Percentiles rank a stretch among this genome's conserved stretches.
phyloP scores from a whole-genome alignment of 2,113 vertebrate species.

The Cyanoramphus novaezelandiae region DNA sequence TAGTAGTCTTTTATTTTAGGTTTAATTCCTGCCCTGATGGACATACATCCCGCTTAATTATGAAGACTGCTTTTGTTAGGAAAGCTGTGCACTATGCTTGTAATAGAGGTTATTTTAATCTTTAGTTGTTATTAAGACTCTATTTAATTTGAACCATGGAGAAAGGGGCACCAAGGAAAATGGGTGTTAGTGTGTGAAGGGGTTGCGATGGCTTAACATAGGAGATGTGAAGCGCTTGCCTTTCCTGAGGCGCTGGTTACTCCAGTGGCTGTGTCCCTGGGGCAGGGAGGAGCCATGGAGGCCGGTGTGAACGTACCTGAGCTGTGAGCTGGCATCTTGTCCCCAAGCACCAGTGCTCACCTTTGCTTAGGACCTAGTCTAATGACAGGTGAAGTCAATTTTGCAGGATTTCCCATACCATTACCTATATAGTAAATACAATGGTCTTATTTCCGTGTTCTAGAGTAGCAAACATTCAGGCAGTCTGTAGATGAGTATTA shows the following conservation, averaged over 20 bases:
- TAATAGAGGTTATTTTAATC: neutral
- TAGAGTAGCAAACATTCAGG: neutral
- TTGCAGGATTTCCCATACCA: neutral
- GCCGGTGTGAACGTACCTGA: accelerated
- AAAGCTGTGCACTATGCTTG: neutral
- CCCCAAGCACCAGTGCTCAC: neutral
- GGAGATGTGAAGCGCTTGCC: neutral
- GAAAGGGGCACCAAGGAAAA: neutral
- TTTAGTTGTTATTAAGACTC: too few species aligned
- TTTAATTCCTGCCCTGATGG: neutral
- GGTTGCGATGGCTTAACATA: accelerated
- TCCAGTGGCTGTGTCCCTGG: accelerated
- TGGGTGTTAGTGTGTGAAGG: neutral
- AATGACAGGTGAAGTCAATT: accelerated
- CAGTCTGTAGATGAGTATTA: neutral
- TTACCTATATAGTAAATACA: neutral
- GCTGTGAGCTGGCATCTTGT: neutral
- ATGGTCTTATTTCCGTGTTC: neutral
- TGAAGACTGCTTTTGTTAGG: neutral
- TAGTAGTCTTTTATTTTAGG: neutral
- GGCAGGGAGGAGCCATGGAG: too few species aligned
- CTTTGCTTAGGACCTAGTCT: too few species aligned
- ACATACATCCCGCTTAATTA: accelerated
- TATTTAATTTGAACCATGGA: neutral
- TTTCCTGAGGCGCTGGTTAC: accelerated